These are phyloP conservation scores for Bathybates hornii DNA, from an alignment of 2,113 vertebrate species.

Conservation along the genomic window DNA sequence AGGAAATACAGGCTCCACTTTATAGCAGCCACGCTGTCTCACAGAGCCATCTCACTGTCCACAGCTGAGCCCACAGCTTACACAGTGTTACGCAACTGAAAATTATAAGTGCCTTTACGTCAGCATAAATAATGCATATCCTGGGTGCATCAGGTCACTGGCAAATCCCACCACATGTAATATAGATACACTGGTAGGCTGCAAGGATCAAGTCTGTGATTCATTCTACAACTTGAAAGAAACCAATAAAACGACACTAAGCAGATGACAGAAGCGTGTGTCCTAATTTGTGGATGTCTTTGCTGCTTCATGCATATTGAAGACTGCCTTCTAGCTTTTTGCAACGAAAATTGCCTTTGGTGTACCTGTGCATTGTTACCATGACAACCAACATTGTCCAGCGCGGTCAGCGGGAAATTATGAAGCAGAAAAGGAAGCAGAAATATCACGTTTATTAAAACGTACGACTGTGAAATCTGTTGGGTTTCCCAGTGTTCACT, in stretches of 20 bases:
- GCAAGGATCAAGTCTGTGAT: neutral
- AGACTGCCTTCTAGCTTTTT: neutral
- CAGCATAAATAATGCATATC: neutral
- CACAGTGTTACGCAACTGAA: neutral
- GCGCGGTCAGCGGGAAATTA: neutral
- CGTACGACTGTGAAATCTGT: neutral
- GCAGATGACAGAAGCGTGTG: neutral
- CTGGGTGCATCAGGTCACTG: neutral
- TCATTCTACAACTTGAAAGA: neutral
- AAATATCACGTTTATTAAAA: neutral
- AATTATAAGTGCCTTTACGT: neutral
- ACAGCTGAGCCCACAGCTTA: neutral
- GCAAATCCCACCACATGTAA: neutral
- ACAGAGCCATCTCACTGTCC: neutral
- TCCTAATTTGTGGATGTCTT: neutral
- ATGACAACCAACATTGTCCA: conserved; percentile 5
- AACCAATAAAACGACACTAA: neutral
- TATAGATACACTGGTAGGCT: neutral
- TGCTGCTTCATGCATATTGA: neutral
- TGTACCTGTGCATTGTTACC: neutral
- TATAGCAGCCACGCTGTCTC: neutral
- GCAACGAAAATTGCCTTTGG: neutral
- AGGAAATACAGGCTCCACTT: neutral
- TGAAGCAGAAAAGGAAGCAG: neutral
- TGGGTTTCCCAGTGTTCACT: neutral